Percentiles rank a stretch among this genome's conserved stretches.
phyloP scores from a whole-genome alignment of 2,113 vertebrate genomes.

The Anarrhichthys ocellatus region DNA sequence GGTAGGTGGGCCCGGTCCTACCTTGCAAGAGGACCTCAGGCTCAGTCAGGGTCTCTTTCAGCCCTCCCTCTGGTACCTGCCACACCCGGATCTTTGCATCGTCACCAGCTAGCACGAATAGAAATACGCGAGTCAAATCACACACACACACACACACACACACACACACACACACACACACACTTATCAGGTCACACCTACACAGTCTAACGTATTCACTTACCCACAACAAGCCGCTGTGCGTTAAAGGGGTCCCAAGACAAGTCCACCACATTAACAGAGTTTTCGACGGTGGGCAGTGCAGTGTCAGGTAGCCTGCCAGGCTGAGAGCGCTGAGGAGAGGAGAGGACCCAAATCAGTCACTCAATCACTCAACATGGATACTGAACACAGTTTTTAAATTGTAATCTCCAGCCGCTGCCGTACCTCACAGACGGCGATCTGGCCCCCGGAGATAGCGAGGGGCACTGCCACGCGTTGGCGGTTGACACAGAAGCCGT shows the following conservation, averaged over 20 bases:
- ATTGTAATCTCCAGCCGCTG: not conserved
- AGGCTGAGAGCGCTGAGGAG: slow-evolving; percentile 86
- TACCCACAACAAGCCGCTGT: slow-evolving; percentile 89
- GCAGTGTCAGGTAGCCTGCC: slow-evolving; percentile 88
- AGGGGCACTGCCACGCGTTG: slow-evolving; percentile 89
- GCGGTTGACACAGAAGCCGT: slow-evolving; percentile 92
- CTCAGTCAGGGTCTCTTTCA: slow-evolving; percentile 85
- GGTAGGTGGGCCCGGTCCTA: slow-evolving; percentile 71
- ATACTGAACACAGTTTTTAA: not conserved
- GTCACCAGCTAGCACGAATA: slow-evolving; percentile 86
- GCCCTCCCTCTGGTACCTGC: slow-evolving; percentile 87
- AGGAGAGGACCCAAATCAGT: slow-evolving; percentile 12
- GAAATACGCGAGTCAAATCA: not conserved
- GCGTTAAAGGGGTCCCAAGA: slow-evolving; percentile 94
- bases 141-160: not conserved
- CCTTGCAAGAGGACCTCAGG: slow-evolving; percentile 89
- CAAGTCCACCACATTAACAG: slow-evolving; percentile 87
- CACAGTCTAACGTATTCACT: slow-evolving; percentile 21
- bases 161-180: too few relatives aligned
- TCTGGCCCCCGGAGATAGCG: slow-evolving; percentile 91
- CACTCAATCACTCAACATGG: not conserved
- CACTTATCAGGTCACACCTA: not conserved
- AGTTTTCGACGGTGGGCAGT: slow-evolving; percentile 92
- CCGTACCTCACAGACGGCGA: slow-evolving; percentile 91
- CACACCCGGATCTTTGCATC: slow-evolving; percentile 94